Evolutionary conservation across 2,113 vertebrate genomes (phyloP), one percentile per base, ranked within the genome.

Genomic region (Aleadryas rufinucha): DNA sequence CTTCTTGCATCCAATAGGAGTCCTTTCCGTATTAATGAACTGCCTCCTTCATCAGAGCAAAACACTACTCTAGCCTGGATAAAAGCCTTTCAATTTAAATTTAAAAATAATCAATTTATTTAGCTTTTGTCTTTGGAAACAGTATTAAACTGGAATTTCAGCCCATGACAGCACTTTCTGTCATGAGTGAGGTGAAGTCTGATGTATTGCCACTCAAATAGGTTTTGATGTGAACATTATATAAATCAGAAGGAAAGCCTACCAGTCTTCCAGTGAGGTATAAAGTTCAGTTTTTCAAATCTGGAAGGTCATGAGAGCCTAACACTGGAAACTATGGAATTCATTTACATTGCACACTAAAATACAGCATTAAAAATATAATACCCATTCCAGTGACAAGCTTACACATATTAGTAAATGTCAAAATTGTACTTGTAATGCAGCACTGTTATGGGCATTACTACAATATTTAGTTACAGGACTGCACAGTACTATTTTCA

Each of bases 61-160:
- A 33, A 33, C 20, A 5, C 5, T 39, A 33, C 19, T 80, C 3
- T 66, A 44, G 9, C 16, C 30, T 72, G 52, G 24, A 61, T 33
- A 65, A 61, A 82, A 6, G 2, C 3, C 13, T 35, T 59, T 76
- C 50, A 50, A 28, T 71, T 59, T n/a, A 84, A 64, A 19, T 44
- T 20, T 0, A 7, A 52, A 75, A 50, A 35, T 0, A 74, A 56
- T 31, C 9, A 0, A 28, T 39, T 57, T 84, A 6, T 49, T 64
- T 72, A 85, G 7, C 12, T 82, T 85, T 66, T 94, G 13, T 47
- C 16, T 90, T 83, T 57, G 45, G 42, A 85, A 79, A 60, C 13
- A 72, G 61, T 37, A 90, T 41, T 47, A 47, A 69, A 11, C 16
- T 69, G 37, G 15, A 80, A 26, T 69, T 68, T 87, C 57, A 52